Evolutionary conservation across 2,113 vertebrate genomes (phyloP), one percentile per base, ranked within the genome.

Genomic region (Rhinopomastus cyanomelas): DNA sequence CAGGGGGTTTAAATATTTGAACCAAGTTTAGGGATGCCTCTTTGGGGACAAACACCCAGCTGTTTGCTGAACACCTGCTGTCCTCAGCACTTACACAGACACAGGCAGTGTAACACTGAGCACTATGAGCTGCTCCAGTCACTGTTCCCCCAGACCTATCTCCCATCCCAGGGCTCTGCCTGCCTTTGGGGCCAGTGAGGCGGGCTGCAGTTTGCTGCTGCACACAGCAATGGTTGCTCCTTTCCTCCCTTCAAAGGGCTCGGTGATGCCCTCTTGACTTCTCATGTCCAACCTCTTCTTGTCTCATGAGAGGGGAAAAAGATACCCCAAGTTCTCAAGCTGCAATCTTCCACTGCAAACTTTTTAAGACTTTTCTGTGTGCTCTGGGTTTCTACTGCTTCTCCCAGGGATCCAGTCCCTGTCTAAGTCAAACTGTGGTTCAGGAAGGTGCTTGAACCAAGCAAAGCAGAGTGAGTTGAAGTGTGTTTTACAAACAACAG

Each of bases 91-190:
- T 26, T 49, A 2, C 3, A 7, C 48, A 16, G 66, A 30, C 4
- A 19, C 3, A 60, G 37, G 46, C 16, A 2, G 19, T 22, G 0
- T 12, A 34, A 21, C n/a, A 7, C 11, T 2, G 44, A 65, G 34
- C 22, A 6, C 10, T 4, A 27, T 59, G 32, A 48, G 46, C 11
- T 55, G 72, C 55, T 27, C 49, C 22, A 1, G 9, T 5, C 34
- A 21, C 49, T 73, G 34, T 68, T 9, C 12, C 1, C 27, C 8
- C 15, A 22, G 36, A 15, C 29, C 10, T 13, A 4, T 9, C 60
- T 52, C 12, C 52, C 78, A 77, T 39, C 36, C 56, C 48, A 15
- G 57, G 29, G 23, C 68, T 61, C 72, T 81, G 39, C 60, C 26
- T 37, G 37, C 30, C 17, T 18, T 8, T 6, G 30, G 15, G 15